phyloP scores from a whole-genome alignment of 2,113 vertebrate genomes.

The Pseudois nayaur region DNA sequence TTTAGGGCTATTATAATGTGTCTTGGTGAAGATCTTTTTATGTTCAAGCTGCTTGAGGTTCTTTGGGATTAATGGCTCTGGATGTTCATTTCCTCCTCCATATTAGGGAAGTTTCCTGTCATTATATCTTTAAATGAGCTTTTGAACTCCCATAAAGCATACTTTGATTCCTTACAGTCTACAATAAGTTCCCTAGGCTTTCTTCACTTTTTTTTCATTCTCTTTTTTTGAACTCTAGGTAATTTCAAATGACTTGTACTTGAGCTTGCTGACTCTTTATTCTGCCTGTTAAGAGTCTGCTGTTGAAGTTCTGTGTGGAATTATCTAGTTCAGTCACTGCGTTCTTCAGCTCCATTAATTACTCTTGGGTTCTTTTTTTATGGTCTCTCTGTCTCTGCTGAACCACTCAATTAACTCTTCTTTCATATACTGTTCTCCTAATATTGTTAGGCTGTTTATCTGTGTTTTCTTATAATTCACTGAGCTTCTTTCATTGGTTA shows the following conservation, averaged over 20 bases:
- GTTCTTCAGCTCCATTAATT: background rate
- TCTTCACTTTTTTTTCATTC: background rate
- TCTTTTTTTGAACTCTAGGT: background rate
- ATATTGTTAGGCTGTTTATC: background rate
- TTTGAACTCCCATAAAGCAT: background rate
- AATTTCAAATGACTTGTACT: background rate
- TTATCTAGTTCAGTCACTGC: background rate
- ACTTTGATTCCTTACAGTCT: background rate
- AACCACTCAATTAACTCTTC: background rate
- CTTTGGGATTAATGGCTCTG: background rate
- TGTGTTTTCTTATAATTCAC: background rate
- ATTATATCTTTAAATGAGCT: background rate
- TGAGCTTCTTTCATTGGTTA: background rate
- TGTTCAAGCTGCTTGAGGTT: background rate
- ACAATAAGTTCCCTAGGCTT: background rate
- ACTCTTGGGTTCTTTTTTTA: background rate
- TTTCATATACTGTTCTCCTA: background rate
- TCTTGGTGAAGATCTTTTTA: background rate
- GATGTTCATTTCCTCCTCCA: background rate
- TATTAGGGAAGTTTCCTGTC: background rate
- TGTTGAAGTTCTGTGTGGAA: background rate
- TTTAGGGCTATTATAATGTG: background rate
- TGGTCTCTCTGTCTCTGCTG: background rate
- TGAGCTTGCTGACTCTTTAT: background rate
- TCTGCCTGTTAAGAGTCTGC: background rate